phyloP scores from a whole-genome alignment of 2,888 invertebrate species.

The Platypus cylindrus region DNA sequence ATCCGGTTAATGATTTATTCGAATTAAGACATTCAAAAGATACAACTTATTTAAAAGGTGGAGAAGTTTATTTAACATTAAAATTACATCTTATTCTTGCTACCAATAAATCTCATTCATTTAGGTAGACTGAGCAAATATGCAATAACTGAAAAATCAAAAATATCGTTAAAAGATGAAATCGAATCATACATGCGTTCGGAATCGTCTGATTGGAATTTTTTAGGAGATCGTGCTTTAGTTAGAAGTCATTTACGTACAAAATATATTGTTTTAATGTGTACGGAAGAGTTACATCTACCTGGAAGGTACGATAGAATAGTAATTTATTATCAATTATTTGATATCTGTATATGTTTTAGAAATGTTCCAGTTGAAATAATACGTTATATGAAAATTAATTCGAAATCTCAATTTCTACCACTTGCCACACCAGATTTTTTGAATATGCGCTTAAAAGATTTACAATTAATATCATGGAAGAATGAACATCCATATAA shows the following conservation, averaged over 20 bases:
- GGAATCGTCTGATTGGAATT: no score
- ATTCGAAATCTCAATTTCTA: constrained; percentile 40
- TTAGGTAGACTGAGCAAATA: constrained; percentile 55
- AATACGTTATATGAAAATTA: constrained; percentile 6
- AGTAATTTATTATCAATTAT: not conserved
- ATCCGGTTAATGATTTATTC: constrained; percentile 40
- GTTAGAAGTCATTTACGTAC: constrained; percentile 67
- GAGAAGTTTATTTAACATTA: no score
- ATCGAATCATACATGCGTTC: no score
- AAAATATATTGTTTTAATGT: constrained; percentile 58
- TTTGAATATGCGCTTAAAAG: constrained; percentile 63
- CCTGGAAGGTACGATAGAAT: constrained; percentile 20
- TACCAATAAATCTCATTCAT: no score
- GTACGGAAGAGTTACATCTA: constrained; percentile 48
- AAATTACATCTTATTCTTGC: no score
- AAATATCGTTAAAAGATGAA: no score
- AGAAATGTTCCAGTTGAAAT: constrained; percentile 13
- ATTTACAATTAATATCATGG: constrained; percentile 57
- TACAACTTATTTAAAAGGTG: constrained; percentile 44
- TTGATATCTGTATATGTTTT: no score
- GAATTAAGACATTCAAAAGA: constrained; percentile 47
- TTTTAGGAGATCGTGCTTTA: no score
- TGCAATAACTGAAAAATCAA: no score
- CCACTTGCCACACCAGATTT: constrained; percentile 78
- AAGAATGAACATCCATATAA: constrained; percentile 43